Conservation (phyloP, 2,113 vertebrate species). For the Castor canadensis region DNA sequence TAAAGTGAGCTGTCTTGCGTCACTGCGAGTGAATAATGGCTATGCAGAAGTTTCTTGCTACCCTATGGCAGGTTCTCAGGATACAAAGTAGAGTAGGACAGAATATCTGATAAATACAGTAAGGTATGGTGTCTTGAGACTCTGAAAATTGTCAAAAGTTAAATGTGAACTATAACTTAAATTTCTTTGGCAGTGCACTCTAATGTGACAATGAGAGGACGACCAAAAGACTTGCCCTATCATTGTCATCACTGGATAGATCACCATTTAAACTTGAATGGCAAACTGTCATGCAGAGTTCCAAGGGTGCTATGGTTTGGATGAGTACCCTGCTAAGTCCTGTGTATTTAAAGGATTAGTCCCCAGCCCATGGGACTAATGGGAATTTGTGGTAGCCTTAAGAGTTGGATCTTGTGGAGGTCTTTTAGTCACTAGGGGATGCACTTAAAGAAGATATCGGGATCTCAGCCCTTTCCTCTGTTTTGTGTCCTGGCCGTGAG, state of each 20-base stretch:
- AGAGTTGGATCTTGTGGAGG: neutral
- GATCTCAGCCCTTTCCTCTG: neutral
- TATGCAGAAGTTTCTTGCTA: neutral
- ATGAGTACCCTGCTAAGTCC: neutral
- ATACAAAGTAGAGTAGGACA: neutral
- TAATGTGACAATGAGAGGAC: no score
- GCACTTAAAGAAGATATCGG: no score
- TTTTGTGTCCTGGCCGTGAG: neutral
- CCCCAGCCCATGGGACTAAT: neutral
- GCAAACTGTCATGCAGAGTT: neutral
- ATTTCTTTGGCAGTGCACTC: neutral
- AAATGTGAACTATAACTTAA: neutral
- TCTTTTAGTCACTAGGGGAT: neutral
- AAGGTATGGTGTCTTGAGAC: neutral
- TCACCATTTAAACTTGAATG: neutral
- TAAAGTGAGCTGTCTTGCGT: neutral
- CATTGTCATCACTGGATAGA: neutral
- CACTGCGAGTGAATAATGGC: neutral
- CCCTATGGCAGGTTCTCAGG: neutral
- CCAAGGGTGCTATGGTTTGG: neutral
- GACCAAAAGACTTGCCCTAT: neutral
- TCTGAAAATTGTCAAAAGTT: neutral
- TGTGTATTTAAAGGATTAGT: neutral
- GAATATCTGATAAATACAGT: neutral
- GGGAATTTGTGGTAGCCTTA: neutral